A percentile compares a stretch with the other conserved stretches of the same genome.
phyloP scores from a whole-genome alignment of 2,113 vertebrate species.

The Cryptomyrus ogoouensis region DNA sequence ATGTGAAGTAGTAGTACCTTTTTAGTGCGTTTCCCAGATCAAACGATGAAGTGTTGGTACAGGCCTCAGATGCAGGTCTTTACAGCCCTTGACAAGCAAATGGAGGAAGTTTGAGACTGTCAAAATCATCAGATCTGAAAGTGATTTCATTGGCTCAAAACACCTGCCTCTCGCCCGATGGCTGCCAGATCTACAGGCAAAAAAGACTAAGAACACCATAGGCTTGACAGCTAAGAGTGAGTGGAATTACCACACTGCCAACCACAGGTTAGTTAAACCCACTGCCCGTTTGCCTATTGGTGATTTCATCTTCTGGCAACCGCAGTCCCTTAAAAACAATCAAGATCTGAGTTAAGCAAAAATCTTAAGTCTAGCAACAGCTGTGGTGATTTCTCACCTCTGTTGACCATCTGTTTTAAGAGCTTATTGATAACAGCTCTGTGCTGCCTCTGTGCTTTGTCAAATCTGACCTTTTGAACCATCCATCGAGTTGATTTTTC shows the following conservation, averaged over 20 bases:
- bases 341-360: background rate
- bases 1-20: slow-evolving; percentile 46
- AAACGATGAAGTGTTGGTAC: slow-evolving; percentile 39
- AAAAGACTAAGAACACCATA: background rate
- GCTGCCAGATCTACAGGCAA: background rate
- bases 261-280: background rate
- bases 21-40: slow-evolving; percentile 46
- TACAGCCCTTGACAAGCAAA: background rate
- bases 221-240: background rate
- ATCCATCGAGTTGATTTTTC: background rate
- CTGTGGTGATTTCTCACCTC: background rate
- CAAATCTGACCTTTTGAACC: background rate
- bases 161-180: background rate
- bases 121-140: background rate
- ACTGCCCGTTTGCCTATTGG: background rate
- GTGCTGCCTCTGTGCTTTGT: background rate
- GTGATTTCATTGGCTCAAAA: background rate
- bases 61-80: slow-evolving; percentile 4
- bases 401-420: background rate
- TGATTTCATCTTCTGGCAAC: background rate
- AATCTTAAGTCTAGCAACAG: background rate
- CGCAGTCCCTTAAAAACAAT: background rate
- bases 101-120: background rate
- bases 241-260: background rate
- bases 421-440: background rate